Evolutionary conservation across 2,888 invertebrate genomes (phyloP), one percentile per base, ranked within the genome.

Genomic region (Andrena trimmerana): DNA sequence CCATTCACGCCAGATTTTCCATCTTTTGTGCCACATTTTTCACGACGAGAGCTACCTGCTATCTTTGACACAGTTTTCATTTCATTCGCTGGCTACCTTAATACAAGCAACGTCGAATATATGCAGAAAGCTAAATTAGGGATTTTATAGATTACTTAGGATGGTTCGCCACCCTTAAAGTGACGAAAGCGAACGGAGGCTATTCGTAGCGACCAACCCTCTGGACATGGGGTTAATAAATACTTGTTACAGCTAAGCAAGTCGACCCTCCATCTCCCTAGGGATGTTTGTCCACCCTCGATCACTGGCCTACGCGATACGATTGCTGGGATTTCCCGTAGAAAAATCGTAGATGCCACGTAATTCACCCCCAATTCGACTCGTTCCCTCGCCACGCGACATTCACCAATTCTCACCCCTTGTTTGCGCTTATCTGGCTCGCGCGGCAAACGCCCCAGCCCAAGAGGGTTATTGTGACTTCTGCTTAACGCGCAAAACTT

Each of bases 371-470:
- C 62, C 42, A 42, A 42, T 42, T 13, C 42, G 42, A 42, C 42
- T 42, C 42, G 42, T 4, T 42, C 42, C 36, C 71, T 50, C 66
- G 33, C 68, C 52, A 60, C 54, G 52, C 48, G 65, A 59, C 65
- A n/a, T 54, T 62, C 31, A 57, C 50, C 69, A 75, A 86, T 81
- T 86, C 78, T 81, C 82, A 75, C 59, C 27, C 68, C 74, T 31
- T 68, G 76, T 76, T 62, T 42, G 16, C 59, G 83, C 81, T 89
- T 88, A 89, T 90, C 88, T 85, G 78, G 67, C 81, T 84, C 79
- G 52, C 74, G 86, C 74, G 85, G 67, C 83, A 76, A 76, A 69
- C 82, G 67, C 79, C 83, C 83, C 83, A 86, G 79, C 82, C 84
- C n/a, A 42, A 6, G 69, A 60, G 57, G 75, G 74, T 88, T 85